Evolutionary conservation across 2,888 invertebrate species (phyloP).

Genomic region (Mechanitis messenoides): DNA sequence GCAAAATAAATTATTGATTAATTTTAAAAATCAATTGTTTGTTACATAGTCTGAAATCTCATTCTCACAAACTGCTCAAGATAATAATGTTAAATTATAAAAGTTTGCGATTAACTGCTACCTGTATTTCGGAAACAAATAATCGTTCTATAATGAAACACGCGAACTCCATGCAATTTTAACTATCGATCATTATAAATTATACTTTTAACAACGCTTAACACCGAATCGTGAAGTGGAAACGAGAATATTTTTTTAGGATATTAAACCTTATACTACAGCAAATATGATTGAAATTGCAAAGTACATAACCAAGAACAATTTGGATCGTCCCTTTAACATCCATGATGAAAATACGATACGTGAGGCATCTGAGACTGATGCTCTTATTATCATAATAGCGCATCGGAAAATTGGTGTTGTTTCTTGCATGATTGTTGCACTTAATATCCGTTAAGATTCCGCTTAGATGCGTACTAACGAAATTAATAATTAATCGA

Average conservation of each 20-base stretch:
- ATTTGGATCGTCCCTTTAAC: slow-evolving; percentile 32
- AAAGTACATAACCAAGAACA: slow-evolving; percentile 12
- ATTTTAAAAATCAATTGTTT: too few species aligned
- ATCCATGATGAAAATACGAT: slow-evolving; percentile 54
- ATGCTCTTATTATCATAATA: slow-evolving; percentile 62
- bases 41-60: too few species aligned
- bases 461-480: not conserved
- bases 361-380: slow-evolving; percentile 44
- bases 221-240: slow-evolving; percentile 33
- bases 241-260: not conserved
- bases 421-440: slow-evolving; percentile 39
- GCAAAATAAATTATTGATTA: too few species aligned
- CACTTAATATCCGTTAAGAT: slow-evolving; percentile 11
- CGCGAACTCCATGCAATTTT: slow-evolving; percentile 40
- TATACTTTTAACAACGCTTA: slow-evolving; percentile 35
- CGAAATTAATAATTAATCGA: too few species aligned
- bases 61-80: not conserved
- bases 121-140: slow-evolving; percentile 34
- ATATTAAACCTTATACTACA: slow-evolving; percentile 10
- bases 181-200: slow-evolving; percentile 45
- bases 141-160: slow-evolving; percentile 37
- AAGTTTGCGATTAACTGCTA: slow-evolving; percentile 12
- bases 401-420: slow-evolving; percentile 50
- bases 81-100: not conserved
- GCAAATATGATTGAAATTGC: not conserved